Evolutionary conservation across 30 jellyfish, hydroid and myxozoan genomes (phyloP).

Genomic region (Cassiopea andromeda): DNA sequence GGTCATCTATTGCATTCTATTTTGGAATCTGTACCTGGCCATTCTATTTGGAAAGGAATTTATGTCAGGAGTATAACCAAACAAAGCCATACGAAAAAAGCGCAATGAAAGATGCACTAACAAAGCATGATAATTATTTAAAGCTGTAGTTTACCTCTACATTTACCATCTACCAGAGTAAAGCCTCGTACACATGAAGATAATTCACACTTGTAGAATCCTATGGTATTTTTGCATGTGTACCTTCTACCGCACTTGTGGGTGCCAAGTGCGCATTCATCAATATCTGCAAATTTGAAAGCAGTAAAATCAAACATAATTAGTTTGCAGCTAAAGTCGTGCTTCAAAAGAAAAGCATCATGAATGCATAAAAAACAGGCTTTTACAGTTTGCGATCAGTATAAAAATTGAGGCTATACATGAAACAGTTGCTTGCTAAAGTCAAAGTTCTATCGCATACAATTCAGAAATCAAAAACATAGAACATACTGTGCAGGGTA

Average conservation of each 20-base stretch:
- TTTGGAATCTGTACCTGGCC: background rate
- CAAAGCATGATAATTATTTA: background rate
- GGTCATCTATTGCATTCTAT: too few relatives aligned
- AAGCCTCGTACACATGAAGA: slow-evolving; percentile 60
- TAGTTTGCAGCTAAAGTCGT: too few relatives aligned
- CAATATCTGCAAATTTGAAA: slow-evolving; percentile 36
- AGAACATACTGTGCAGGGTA: too few relatives aligned
- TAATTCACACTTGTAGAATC: slow-evolving; percentile 37
- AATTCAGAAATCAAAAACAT: too few relatives aligned
- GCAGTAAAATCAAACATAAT: background rate
- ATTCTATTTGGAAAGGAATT: background rate
- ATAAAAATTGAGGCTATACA: too few relatives aligned
- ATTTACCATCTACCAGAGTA: slow-evolving; percentile 26
- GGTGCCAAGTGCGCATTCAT: slow-evolving; percentile 58
- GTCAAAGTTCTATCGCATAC: too few relatives aligned
- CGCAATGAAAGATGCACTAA: background rate
- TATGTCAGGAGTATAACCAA: background rate
- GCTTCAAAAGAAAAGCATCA: too few relatives aligned
- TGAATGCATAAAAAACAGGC: too few relatives aligned
- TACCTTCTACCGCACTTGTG: slow-evolving; percentile 48
- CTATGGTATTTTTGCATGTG: slow-evolving; percentile 59
- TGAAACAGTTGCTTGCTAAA: too few relatives aligned
- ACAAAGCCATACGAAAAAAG: background rate
- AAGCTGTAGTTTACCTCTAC: slow-evolving; percentile 36
- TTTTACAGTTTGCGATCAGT: too few relatives aligned